phyloP scores from a whole-genome alignment of 2,113 vertebrate genomes.

The Mastomys natalensis region DNA sequence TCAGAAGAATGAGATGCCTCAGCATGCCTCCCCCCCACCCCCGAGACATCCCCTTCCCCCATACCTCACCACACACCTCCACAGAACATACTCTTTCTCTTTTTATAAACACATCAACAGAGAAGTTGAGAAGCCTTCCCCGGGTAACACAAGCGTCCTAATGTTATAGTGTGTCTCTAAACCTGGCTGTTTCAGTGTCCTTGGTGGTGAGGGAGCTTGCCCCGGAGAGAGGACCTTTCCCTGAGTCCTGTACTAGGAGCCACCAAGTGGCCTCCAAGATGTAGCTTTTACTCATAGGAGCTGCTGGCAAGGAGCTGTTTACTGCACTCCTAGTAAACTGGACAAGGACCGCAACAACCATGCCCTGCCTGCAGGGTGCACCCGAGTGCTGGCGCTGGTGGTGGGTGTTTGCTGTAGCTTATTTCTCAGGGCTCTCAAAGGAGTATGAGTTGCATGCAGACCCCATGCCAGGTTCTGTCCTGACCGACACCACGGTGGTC shows the following conservation, averaged over 20 bases:
- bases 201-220: neutral
- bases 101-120: no score
- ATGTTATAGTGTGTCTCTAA: no score
- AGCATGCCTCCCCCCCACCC: no score
- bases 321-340: neutral
- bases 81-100: no score
- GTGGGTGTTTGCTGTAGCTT: no score
- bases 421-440: neutral
- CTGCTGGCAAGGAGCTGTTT: rapidly evolving
- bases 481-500: rapidly evolving
- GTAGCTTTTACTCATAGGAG: no score
- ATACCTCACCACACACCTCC: no score
- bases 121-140: neutral
- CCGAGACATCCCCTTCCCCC: no score
- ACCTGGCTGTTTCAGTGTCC: neutral
- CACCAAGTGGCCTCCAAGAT: neutral
- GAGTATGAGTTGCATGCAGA: neutral
- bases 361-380: neutral
- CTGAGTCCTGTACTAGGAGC: neutral
- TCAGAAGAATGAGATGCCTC: no score
- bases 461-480: neutral
- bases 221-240: neutral
- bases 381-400: neutral
- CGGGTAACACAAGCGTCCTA: neutral
- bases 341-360: neutral